phyloP scores from a whole-genome alignment of 2,888 invertebrate genomes.

The Dusona sp. region DNA sequence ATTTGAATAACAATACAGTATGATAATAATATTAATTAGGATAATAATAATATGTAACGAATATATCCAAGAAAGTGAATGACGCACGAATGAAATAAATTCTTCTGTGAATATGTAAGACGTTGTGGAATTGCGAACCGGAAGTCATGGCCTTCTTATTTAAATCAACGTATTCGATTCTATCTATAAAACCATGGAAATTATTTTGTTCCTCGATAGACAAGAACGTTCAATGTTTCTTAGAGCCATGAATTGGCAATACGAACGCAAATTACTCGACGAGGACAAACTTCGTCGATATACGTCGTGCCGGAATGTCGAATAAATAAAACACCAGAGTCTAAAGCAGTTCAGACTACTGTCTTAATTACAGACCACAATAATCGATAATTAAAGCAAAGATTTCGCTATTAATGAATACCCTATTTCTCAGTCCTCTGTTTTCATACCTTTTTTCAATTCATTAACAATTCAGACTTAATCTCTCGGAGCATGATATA shows the following conservation, averaged over 20 bases:
- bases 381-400: neutral
- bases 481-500: neutral
- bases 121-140: neutral
- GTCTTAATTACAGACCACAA: neutral
- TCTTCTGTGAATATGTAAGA: neutral
- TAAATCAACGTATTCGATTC: neutral
- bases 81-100: neutral
- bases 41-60: neutral
- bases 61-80: neutral
- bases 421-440: neutral
- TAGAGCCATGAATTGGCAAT: neutral
- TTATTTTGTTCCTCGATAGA: neutral
- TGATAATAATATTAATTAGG: neutral
- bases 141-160: neutral
- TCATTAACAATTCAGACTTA: slow-evolving; percentile 1
- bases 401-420: neutral
- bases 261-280: slow-evolving; percentile 7
- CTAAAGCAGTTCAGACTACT: slow-evolving; percentile 4
- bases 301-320: neutral
- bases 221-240: neutral
- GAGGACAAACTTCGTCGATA: slow-evolving; percentile 12
- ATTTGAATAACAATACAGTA: neutral
- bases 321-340: neutral
- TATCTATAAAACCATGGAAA: neutral
- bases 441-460: neutral